These are phyloP conservation scores for Pogona vitticeps DNA, from an alignment of 2,113 vertebrate genomes.

Conservation along the genomic window DNA sequence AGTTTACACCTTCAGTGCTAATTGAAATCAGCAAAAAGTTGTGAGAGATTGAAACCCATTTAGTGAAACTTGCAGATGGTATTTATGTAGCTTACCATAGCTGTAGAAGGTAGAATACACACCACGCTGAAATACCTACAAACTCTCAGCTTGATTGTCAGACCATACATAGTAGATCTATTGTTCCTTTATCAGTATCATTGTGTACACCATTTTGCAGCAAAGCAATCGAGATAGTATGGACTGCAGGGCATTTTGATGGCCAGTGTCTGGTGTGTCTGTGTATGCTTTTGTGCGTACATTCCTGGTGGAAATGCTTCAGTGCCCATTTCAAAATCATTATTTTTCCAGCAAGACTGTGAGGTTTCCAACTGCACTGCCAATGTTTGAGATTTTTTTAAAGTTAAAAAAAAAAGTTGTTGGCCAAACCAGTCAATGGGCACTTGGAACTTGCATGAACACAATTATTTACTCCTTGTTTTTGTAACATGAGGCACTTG, in stretches of 20 bases:
- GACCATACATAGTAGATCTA: not conserved
- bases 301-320: not conserved
- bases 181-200: not conserved
- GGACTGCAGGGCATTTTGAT: not conserved
- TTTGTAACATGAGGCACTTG: not conserved
- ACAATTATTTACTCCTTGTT: not conserved
- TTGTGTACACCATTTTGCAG: not conserved
- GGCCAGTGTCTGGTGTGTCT: rapidly evolving
- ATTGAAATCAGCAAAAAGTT: not conserved
- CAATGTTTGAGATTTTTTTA: not conserved
- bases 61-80: not conserved
- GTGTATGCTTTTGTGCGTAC: rapidly evolving
- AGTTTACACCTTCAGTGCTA: not conserved
- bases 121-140: not conserved
- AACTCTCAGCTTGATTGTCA: rapidly evolving
- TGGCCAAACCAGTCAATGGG: not conserved
- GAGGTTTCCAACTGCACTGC: not conserved
- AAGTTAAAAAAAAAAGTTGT: no score
- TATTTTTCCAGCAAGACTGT: not conserved
- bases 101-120: rapidly evolving
- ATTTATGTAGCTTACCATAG: not conserved
- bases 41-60: conserved; percentile 29
- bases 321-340: not conserved
- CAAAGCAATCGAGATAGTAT: not conserved
- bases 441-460: not conserved